Evolutionary conservation across 2,113 vertebrate species (phyloP).

Genomic region (Ivindomyrus marchei): DNA sequence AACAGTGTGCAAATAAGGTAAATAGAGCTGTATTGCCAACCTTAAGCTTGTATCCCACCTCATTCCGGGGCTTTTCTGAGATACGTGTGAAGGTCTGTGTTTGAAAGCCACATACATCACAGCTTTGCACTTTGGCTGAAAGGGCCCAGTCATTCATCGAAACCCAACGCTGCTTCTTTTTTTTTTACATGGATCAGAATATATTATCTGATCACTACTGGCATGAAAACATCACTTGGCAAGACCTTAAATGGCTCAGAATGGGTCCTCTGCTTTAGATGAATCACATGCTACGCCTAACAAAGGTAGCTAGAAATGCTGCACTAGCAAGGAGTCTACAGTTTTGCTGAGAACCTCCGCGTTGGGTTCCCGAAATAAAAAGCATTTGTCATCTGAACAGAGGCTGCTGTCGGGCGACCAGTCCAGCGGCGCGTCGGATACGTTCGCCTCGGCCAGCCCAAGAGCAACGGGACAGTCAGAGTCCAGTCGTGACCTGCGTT

Average conservation of each 20-base stretch:
- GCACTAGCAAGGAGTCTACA: background rate
- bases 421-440: background rate
- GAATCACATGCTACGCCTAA: background rate
- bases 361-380: background rate
- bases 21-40: background rate
- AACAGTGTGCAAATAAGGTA: background rate
- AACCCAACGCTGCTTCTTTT: background rate
- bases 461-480: slow-evolving; percentile 40
- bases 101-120: background rate
- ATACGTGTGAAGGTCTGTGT: background rate
- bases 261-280: background rate
- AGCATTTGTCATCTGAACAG: background rate
- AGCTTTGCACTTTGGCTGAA: background rate
- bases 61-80: background rate
- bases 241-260: background rate
- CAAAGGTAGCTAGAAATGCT: background rate
- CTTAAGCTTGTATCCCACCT: background rate
- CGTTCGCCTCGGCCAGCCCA: background rate
- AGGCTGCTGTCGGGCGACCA: background rate
- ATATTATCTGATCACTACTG: background rate
- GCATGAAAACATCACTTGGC: background rate
- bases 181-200: background rate
- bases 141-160: background rate
- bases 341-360: background rate
- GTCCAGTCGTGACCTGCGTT: slow-evolving; percentile 62